A percentile compares a stretch with the other conserved stretches of the same genome.
phyloP scores from a whole-genome alignment of 1,140 invertebrate genomes.

The Notospermus geniculatus region DNA sequence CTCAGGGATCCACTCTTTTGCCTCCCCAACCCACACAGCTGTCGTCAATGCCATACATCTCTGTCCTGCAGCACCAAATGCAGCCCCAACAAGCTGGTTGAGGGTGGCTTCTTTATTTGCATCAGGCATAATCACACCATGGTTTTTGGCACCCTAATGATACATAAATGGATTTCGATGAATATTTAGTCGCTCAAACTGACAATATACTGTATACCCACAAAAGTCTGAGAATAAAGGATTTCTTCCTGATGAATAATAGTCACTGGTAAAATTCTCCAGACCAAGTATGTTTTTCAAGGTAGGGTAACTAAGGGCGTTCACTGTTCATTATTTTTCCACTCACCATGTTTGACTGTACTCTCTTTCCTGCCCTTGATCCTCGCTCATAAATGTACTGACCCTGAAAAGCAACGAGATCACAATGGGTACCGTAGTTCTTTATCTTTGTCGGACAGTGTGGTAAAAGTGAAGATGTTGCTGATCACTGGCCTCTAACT shows the following conservation, averaged over 20 bases:
- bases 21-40: slow-evolving; percentile 93
- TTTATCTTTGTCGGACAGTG: neutral
- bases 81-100: slow-evolving; percentile 86
- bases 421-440: neutral
- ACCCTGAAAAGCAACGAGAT: slow-evolving; percentile 62
- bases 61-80: slow-evolving; percentile 87
- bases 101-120: slow-evolving; percentile 96
- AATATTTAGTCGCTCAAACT: too few relatives aligned
- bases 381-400: slow-evolving; percentile 94
- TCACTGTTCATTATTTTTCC: neutral
- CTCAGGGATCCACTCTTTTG: slow-evolving; percentile 92
- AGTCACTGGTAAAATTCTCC: too few relatives aligned
- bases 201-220: too few relatives aligned
- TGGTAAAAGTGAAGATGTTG: neutral
- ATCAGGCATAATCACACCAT: slow-evolving; percentile 94
- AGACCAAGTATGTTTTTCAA: too few relatives aligned
- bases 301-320: neutral
- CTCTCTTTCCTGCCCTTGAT: slow-evolving; percentile 86
- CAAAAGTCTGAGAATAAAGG: too few relatives aligned
- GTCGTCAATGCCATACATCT: slow-evolving; percentile 98
- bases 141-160: slow-evolving; percentile 89
- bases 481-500: too few relatives aligned
- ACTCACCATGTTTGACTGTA: slow-evolving; percentile 89
- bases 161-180: neutral
- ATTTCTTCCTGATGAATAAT: too few relatives aligned